Base-by-base conservation (phyloP, 1,140 invertebrate genomes). In the Aphidius gifuensis region DNA sequence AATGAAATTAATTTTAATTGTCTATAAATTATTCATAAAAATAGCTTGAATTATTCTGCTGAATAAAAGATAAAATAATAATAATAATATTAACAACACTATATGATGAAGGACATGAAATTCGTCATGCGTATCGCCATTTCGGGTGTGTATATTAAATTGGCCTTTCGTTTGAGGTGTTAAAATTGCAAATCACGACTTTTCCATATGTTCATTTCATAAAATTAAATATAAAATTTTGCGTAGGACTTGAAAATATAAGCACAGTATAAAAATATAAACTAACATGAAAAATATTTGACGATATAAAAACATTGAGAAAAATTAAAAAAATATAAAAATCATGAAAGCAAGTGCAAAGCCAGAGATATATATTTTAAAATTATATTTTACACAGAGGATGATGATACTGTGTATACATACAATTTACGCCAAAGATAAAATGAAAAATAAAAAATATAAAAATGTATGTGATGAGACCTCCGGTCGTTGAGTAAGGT, bases 401-500 rank as follows among this genome's bases (percentile, higher is more conserved):
- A n/a, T 55, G 53, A 5, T 55, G 43, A 55, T 42, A 55, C 38
- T 42, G 53, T 55, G 53, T 38, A 55, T 11, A 55, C 16, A 40
- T 42, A 42, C 42, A 38, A 53, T n/a, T 55, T 38, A 42, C 53
- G 53, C 49, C 38, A 45, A 59, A 45, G 57, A n/a, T 32, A 9
- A n/a, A 7, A 39, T 49, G 6, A 6, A 43, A 5, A 7, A 40
- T 9, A 54, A 54, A 44, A 51, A 60, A 58, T 57, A 32, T 9
- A 44, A 32, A 53, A 16, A 43, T n/a, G 48, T 40, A 50, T 55
- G 61, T 51, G 56, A 50, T 51, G 58, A 44, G 48, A 32, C 49
- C 49, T 51, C 23, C 23, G 23, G 54, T 62, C 68, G 71, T 78
- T 78, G 74, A 70, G 76, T 70, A 71, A 78, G 75, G 75, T 78